These are phyloP conservation scores for Cynodonichthys magdalenae DNA, from an alignment of 2,797 vertebrate species.

Conservation along the genomic window DNA sequence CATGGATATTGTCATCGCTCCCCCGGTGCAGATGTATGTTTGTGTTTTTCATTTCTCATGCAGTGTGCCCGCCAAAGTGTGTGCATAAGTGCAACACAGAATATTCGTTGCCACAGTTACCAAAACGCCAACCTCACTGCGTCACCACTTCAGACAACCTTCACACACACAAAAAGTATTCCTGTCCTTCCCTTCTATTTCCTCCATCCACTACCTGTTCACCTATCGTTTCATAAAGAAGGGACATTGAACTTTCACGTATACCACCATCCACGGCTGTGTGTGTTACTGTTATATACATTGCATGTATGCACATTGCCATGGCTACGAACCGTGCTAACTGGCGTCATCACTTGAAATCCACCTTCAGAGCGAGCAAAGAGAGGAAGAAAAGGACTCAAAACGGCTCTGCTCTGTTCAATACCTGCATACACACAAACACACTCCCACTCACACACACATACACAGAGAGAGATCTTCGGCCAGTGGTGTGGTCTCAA, in stretches of 20 bases:
- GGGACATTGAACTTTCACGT: constrained; percentile 29
- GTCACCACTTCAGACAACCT: constrained; percentile 76
- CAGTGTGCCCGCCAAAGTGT: constrained; percentile 28
- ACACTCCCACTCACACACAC: constrained; percentile 19
- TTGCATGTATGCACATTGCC: constrained; percentile 68
- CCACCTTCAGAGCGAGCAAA: constrained; percentile 70
- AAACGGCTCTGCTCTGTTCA: constrained; percentile 55
- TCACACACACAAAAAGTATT: constrained; percentile 54
- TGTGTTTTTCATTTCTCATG: constrained; percentile 48
- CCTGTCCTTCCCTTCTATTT: constrained; percentile 52
- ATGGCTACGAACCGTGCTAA: constrained; percentile 59
- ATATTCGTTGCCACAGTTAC: constrained; percentile 79
- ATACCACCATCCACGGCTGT: constrained; percentile 22
- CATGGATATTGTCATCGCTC: constrained; percentile 45
- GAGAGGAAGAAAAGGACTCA: constrained; percentile 61
- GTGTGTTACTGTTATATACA: constrained; percentile 19
- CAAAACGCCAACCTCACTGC: constrained; percentile 79
- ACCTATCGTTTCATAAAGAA: constrained; percentile 48
- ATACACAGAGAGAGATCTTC: constrained; percentile 20
- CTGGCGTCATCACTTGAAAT: constrained; percentile 78
- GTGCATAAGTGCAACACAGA: constrained; percentile 43
- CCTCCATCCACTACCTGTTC: constrained; percentile 51
- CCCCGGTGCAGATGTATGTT: constrained; percentile 52
- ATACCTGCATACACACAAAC: constrained; percentile 51
- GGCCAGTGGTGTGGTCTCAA: constrained; percentile 59